Conservation (phyloP, 2,888 invertebrate genomes). For the Cartodere bifasciata region DNA sequence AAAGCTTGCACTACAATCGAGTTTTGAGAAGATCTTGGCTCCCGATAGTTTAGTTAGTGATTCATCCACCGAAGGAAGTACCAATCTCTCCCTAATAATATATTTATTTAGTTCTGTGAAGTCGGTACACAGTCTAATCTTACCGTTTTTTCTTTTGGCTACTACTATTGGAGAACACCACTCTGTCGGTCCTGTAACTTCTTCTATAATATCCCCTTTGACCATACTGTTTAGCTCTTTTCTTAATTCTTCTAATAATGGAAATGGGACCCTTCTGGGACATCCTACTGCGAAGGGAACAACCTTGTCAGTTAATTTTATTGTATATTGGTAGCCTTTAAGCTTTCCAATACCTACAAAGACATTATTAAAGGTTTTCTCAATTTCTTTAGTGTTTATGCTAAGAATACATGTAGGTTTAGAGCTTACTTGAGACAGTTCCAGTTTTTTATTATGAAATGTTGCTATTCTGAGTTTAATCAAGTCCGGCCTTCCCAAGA, state of each 20-base stretch:
- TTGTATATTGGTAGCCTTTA: constrained; percentile 15
- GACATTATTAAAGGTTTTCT: constrained; percentile 10
- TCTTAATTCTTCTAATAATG: constrained; percentile 22
- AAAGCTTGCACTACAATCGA: constrained; percentile 19
- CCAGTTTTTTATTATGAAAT: constrained; percentile 12
- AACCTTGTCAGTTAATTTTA: constrained; percentile 19
- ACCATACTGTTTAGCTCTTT: constrained; percentile 21
- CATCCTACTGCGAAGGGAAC: constrained; percentile 19
- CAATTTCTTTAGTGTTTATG: no score
- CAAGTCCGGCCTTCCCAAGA: constrained; percentile 15
- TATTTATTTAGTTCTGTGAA: constrained; percentile 20
- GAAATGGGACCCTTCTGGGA: constrained; percentile 24
- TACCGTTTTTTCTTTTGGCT: constrained; percentile 18
- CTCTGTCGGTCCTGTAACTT: constrained; percentile 22
- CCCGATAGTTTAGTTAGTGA: constrained; percentile 15
- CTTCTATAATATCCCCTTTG: constrained; percentile 19
- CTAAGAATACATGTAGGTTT: no score
- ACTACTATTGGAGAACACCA: constrained; percentile 29
- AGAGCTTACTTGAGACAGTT: no score
- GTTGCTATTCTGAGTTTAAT: constrained; percentile 8
- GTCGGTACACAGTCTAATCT: constrained; percentile 22
- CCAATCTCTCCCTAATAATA: constrained; percentile 14
- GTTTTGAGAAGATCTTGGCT: constrained; percentile 15
- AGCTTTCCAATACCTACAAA: constrained; percentile 17
- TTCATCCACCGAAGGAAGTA: constrained; percentile 17